Base-by-base conservation (phyloP, 2,888 invertebrate genomes). In the Geophilus truncorum region DNA sequence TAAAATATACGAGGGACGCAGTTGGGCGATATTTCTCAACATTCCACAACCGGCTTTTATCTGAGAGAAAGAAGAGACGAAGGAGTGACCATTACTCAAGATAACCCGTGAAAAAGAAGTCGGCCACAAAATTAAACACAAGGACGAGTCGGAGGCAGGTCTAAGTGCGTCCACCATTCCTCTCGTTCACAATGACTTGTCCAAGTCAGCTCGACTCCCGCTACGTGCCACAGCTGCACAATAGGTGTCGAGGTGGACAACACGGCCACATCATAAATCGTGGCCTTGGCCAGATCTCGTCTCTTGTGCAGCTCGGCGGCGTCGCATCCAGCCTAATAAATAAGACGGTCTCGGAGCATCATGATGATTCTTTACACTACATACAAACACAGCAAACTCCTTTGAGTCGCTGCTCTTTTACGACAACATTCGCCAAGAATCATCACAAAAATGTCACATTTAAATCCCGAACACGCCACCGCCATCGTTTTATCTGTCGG, bases 181-280 rank as follows among this genome's bases (percentile, higher is more conserved):
- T 62, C 62, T 62, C 62, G 12, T 62, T 62, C 62, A 62, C 62
- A 62, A 62, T 62, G 62, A 62, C 62, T 62, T 25, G 62, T 62
- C 62, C 62, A 62, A 62, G 62, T 62, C 62, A 62, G 62, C 62
- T 45, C 45, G 45, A 45, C 45, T 62, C 62, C 23, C 25, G 62
- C 62, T 62, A 62, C 62, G 62, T 62, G 62, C 62, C 62, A 62
- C 62, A 62, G 62, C 23, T 62, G 62, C 62, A 62, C 62, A 62
- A 62, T 62, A 62, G 62, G 62, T 62, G 62, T 62, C 62, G 62
- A 62, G 62, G 62, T 62, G 62, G 62, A 62, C 62, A 62, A 62
- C 62, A 62, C 62, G 62, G 62, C 62, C 62, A 62, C 62, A 28
- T 62, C 62, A 62, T 62, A 62, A 62, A 62, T 62, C 57, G 15